phyloP scores from a whole-genome alignment of 2,113 vertebrate species.

The Nettapus auritus region DNA sequence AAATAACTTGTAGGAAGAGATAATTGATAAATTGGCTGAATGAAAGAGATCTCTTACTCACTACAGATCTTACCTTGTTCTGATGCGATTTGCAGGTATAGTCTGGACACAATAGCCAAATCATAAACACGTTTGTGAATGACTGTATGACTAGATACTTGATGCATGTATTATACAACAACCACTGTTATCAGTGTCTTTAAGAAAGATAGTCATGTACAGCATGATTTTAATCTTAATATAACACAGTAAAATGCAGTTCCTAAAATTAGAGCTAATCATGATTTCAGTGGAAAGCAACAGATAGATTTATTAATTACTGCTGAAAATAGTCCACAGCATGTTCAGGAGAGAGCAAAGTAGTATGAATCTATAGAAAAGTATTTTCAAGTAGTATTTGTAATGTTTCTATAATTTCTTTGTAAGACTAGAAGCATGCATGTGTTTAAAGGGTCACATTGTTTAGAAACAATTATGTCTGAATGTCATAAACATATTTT shows the following conservation, averaged over 20 bases:
- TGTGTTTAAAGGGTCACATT: not conserved
- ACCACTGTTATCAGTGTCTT: not conserved
- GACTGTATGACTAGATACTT: not conserved
- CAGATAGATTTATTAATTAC: not conserved
- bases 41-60: not conserved
- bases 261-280: not conserved
- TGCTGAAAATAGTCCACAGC: not conserved
- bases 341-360: not conserved
- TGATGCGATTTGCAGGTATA: not conserved
- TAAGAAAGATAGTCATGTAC: not conserved
- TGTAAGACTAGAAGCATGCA: not conserved
- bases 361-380: not conserved
- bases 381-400: not conserved
- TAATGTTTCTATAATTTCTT: not conserved
- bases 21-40: not conserved
- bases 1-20: not conserved
- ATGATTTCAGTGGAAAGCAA: not conserved
- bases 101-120: not conserved
- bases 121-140: not conserved
- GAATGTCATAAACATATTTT: not conserved
- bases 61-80: not conserved
- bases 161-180: not conserved
- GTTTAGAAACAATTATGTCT: not conserved
- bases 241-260: not conserved
- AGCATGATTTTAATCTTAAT: not conserved